These are phyloP conservation scores for Platysteira castanea DNA, from an alignment of 2,113 vertebrate genomes.

Conservation along the genomic window DNA sequence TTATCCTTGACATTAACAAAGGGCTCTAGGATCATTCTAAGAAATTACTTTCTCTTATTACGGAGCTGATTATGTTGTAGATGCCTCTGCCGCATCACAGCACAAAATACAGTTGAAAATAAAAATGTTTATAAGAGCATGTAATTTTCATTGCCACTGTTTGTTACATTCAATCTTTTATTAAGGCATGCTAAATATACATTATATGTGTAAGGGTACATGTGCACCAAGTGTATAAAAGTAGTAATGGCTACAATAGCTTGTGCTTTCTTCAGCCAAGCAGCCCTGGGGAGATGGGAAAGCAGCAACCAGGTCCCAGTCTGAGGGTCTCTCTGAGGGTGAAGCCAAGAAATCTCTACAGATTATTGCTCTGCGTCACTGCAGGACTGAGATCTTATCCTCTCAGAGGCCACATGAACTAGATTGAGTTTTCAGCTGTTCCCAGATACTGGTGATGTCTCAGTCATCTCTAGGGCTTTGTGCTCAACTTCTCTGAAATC, in stretches of 20 bases:
- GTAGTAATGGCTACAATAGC: background rate
- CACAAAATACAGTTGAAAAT: background rate
- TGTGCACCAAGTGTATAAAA: background rate
- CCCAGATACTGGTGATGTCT: background rate
- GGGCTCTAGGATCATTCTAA: constrained; percentile 50
- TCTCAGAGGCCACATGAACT: background rate
- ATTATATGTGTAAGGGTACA: background rate
- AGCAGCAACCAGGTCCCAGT: background rate
- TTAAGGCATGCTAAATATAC: constrained; percentile 16
- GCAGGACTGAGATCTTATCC: background rate
- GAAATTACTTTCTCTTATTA: constrained; percentile 58
- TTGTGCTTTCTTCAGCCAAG: background rate
- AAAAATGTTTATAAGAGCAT: constrained; percentile 18
- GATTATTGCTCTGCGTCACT: accelerated
- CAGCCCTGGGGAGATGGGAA: background rate
- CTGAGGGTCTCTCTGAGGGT: background rate
- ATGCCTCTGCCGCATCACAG: background rate
- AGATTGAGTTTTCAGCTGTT: background rate
- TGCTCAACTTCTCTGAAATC: accelerated
- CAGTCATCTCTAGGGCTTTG: background rate
- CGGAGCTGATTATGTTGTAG: constrained; percentile 26
- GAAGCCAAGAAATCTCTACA: background rate
- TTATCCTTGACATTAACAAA: constrained; percentile 69
- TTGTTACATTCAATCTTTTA: background rate
- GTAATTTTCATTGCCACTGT: constrained; percentile 40